Evolutionary conservation across 2,797 vertebrate genomes (phyloP).

Genomic region (Valencia hispanica): DNA sequence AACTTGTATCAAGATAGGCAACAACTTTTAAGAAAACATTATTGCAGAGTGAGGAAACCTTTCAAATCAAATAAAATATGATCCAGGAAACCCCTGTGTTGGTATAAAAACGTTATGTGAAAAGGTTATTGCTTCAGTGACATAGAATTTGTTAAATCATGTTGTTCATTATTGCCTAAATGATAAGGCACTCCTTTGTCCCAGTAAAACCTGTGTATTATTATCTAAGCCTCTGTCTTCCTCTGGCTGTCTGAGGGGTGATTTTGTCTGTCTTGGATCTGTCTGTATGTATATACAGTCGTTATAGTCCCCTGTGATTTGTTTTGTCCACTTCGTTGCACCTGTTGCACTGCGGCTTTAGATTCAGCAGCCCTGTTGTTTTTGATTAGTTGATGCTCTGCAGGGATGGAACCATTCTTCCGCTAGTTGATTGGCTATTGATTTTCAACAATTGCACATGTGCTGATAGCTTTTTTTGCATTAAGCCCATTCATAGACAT

Average conservation of each 20-base stretch:
- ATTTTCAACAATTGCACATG: neutral
- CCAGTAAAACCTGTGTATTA: conserved; percentile 61
- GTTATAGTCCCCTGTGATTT: conserved; percentile 43
- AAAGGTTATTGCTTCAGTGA: conserved; percentile 16
- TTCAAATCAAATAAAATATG: conserved; percentile 14
- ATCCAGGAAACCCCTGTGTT: conserved; percentile 30
- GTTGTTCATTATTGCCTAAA: conserved; percentile 49
- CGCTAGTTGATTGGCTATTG: neutral
- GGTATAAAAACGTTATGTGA: conserved; percentile 36
- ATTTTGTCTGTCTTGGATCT: conserved; percentile 46
- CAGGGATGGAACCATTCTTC: neutral
- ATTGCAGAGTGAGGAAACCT: conserved; percentile 18
- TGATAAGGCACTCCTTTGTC: conserved; percentile 50
- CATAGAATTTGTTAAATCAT: conserved; percentile 26
- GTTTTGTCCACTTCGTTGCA: conserved; percentile 32
- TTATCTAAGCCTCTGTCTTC: conserved; percentile 48
- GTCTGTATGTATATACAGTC: conserved; percentile 6
- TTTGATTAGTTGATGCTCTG: conserved; percentile 20
- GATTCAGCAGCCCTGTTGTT: conserved; percentile 14
- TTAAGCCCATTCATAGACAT: neutral
- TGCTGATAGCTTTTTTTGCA: neutral
- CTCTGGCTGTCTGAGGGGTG: conserved; percentile 55
- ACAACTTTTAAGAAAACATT: conserved; percentile 33
- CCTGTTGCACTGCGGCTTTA: conserved; percentile 39
- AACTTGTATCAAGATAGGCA: conserved; percentile 48